A percentile compares a stretch with the other conserved stretches of the same genome.
Conservation (phyloP, 1,140 invertebrate genomes). For the Physella acuta region DNA sequence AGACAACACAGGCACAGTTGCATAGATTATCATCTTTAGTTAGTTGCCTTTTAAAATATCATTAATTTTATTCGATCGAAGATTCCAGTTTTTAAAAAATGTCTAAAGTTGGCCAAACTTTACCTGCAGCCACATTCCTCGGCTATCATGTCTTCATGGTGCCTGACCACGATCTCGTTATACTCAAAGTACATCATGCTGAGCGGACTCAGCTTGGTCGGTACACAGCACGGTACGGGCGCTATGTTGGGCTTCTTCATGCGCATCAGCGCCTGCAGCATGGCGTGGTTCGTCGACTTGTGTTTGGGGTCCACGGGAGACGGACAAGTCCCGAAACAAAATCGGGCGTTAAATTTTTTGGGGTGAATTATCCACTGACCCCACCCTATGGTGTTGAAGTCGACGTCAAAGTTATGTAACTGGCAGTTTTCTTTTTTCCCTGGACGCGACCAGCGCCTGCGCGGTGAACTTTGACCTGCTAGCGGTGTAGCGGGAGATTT, state of each 20-base stretch:
- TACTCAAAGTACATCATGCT: slow-evolving; percentile 60
- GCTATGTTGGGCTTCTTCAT: slow-evolving; percentile 38
- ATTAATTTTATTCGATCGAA: too few species aligned
- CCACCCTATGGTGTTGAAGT: slow-evolving; percentile 95
- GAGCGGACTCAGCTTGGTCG: slow-evolving; percentile 52
- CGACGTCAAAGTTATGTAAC: slow-evolving; percentile 74
- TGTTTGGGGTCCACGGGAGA: slow-evolving; percentile 35
- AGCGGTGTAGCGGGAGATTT: not conserved
- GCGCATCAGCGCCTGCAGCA: slow-evolving; percentile 93
- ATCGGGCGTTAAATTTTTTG: slow-evolving; percentile 88
- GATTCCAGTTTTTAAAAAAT: too few species aligned
- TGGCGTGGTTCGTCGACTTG: slow-evolving; percentile 90
- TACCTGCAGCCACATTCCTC: slow-evolving; percentile 48
- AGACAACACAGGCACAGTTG: too few species aligned
- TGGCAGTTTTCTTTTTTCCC: slow-evolving; percentile 33
- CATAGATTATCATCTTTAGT: too few species aligned
- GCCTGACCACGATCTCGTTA: slow-evolving; percentile 48
- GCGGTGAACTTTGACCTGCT: slow-evolving; percentile 20
- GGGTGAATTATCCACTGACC: slow-evolving; percentile 99
- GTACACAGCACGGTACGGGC: slow-evolving; percentile 57
- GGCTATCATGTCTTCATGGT: slow-evolving; percentile 47
- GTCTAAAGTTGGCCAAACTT: too few species aligned
- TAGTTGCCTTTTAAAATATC: too few species aligned
- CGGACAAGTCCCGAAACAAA: slow-evolving; percentile 89
- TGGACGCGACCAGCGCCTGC: slow-evolving; percentile 25